Evolutionary conservation across 2,113 vertebrate genomes (phyloP).

Genomic region (Vimba vimba): DNA sequence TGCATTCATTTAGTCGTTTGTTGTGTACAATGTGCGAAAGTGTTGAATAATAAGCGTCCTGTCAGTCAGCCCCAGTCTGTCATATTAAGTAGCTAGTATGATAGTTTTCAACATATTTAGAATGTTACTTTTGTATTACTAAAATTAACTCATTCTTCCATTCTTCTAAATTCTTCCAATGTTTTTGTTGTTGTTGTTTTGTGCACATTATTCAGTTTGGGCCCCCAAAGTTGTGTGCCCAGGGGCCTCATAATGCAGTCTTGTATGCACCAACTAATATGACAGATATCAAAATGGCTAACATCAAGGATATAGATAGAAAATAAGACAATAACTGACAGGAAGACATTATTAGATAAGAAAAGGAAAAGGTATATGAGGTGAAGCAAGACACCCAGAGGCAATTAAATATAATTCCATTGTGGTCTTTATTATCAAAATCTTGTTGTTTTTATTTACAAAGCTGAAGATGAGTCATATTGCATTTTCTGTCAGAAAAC

Average conservation of each 20-base stretch:
- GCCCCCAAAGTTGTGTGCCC: neutral
- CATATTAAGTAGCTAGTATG: no score
- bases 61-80: neutral
- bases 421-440: slow-evolving; percentile 10
- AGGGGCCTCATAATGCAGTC: neutral
- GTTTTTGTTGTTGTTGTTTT: neutral
- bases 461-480: neutral
- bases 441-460: neutral
- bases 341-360: slow-evolving; percentile 36
- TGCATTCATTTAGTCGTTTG: neutral
- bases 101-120: no score
- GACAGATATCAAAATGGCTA: slow-evolving; percentile 12
- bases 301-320: neutral
- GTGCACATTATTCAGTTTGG: neutral
- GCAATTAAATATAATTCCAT: neutral
- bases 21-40: neutral
- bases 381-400: slow-evolving; percentile 27
- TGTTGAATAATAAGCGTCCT: neutral
- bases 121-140: no score
- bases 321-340: neutral
- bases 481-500: neutral
- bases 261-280: neutral
- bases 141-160: no score
- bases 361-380: neutral
- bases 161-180: neutral